Evolutionary conservation across 2,113 vertebrate species (phyloP).

Genomic region (Elanoides forficatus): DNA sequence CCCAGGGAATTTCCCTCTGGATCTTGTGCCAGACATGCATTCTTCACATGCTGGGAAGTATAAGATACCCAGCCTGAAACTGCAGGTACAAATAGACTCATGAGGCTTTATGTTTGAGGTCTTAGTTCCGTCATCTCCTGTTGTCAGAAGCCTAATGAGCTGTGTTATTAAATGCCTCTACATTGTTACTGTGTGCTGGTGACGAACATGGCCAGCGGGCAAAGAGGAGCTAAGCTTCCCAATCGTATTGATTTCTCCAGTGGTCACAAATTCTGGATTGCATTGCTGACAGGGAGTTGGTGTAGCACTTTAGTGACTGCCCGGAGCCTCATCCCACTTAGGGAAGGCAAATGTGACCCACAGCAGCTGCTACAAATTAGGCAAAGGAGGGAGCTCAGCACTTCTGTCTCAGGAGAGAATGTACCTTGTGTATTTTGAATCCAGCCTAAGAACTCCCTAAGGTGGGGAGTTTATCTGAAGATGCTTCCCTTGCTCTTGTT

Average conservation of each 20-base stretch:
- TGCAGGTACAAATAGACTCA: neutral
- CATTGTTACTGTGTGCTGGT: neutral
- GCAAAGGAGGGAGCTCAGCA: neutral
- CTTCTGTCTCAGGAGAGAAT: neutral
- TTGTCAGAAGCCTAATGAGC: constrained; percentile 16
- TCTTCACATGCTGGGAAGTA: neutral
- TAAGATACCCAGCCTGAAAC: neutral
- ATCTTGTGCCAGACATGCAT: neutral
- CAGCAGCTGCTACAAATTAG: neutral
- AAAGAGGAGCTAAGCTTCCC: neutral
- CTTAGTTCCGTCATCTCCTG: neutral
- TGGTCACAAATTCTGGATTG: neutral
- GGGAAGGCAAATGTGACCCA: neutral
- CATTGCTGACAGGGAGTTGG: neutral
- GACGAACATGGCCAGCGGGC: neutral
- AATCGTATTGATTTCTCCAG: neutral
- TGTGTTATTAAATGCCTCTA: neutral
- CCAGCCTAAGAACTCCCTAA: neutral
- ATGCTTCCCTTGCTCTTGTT: neutral
- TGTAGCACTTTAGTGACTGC: neutral
- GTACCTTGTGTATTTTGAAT: neutral
- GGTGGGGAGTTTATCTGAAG: neutral
- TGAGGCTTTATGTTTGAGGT: neutral
- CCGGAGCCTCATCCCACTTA: neutral
- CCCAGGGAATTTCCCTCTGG: neutral